These are phyloP conservation scores for Lasioglossum pauxillum DNA, from an alignment of 2,888 invertebrate species.

Conservation along the genomic window DNA sequence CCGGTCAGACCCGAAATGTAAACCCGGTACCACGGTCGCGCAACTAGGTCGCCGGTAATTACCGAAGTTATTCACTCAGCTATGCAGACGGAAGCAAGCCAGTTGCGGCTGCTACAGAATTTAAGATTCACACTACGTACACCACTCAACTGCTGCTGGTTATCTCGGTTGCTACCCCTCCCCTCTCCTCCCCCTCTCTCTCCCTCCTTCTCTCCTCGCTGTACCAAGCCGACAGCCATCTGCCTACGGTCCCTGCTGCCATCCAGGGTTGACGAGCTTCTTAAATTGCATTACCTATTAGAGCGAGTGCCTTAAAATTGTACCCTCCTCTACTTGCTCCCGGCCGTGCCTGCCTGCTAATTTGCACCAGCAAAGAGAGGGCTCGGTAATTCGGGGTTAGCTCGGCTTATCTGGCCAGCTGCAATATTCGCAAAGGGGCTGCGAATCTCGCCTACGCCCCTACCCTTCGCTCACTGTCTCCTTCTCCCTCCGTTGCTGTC, in stretches of 20 bases:
- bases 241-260: slow-evolving; percentile 41
- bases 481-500: neutral
- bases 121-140: slow-evolving; percentile 72
- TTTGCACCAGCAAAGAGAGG: slow-evolving; percentile 54
- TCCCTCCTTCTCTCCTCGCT: neutral
- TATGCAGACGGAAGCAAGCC: slow-evolving; percentile 65
- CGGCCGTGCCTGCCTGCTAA: slow-evolving; percentile 51
- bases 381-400: slow-evolving; percentile 58
- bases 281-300: slow-evolving; percentile 70
- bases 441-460: slow-evolving; percentile 26
- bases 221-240: slow-evolving; percentile 30
- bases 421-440: slow-evolving; percentile 47
- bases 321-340: slow-evolving; percentile 42
- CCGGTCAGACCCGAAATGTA: slow-evolving; percentile 61
- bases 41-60: slow-evolving; percentile 78
- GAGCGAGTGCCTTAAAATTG: slow-evolving; percentile 66
- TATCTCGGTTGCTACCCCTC: slow-evolving; percentile 10
- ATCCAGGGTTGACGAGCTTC: slow-evolving; percentile 60
- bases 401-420: slow-evolving; percentile 61
- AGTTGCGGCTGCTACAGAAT: slow-evolving; percentile 63
- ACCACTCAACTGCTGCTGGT: slow-evolving; percentile 19
- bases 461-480: neutral
- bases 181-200: neutral
- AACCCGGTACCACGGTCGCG: slow-evolving; percentile 45
- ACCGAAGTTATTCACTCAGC: slow-evolving; percentile 77